Base-by-base conservation (phyloP, 2,113 vertebrate species). In the Anguilla rostrata region DNA sequence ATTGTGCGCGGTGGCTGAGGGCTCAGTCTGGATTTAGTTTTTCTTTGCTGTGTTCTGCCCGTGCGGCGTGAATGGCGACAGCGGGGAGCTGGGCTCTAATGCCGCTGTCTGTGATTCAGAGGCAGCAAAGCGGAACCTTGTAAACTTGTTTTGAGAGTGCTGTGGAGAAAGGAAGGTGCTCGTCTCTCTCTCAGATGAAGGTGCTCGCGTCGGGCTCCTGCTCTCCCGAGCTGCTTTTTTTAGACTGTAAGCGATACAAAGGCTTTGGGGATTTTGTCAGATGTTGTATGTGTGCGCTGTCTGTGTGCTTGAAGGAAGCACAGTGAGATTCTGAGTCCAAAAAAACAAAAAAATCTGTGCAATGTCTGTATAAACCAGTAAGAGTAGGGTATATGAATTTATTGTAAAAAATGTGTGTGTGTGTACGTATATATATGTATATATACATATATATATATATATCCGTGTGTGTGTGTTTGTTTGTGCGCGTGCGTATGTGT, bases 91-190 rank as follows among this genome's bases (percentile, higher is more conserved):
- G 14, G 85, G 56, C 53, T 82, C 12, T 20, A 43, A 46, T 18
- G 3, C 79, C 79, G 9, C 53, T 86, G 85, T 26, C 29, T 63
- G 71, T 39, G 82, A 83, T 57, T 83, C 16, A 29, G 39, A 80
- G 79, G 26, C 34, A 82, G 56, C 53, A 86, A 46, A 81, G 78
- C 78, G 56, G 40, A 63, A 46, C 39, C 78, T 39, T 86, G 85
- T 81, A 82, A 86, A 82, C 85, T 86, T 86, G 85, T 86, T 81
- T 43, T 63, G 79, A 63, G 53, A 81, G 41, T 63, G 20, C n/a
- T 12, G 46, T 26, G 71, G 41, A 29, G 56, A 34, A 60, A 43
- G 60, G 86, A 84, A 57, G 46, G 81, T 80, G 53, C 18, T 82
- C 49, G 71, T 34, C 39, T 57, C 75, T 57, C 75, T 83, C 84